A percentile compares a stretch with the other conserved stretches of the same genome.
Evolutionary conservation across 2,888 invertebrate species (phyloP).

Genomic region (Drosophila yooni): DNA sequence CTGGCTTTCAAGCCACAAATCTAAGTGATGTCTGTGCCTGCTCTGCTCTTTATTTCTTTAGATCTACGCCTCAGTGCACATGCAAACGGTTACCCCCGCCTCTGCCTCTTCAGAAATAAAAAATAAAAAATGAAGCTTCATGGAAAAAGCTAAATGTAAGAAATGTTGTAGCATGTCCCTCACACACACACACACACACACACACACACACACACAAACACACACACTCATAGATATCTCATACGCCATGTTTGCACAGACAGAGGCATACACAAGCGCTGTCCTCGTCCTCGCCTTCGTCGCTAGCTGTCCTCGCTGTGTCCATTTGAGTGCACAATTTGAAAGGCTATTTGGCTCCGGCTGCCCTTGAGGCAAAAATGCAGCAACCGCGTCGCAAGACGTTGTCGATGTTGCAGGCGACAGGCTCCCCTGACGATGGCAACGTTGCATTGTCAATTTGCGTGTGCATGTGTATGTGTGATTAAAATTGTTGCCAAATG

Average conservation of each 20-base stretch:
- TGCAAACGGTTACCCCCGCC: slow-evolving; percentile 65
- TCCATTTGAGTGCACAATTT: slow-evolving; percentile 80
- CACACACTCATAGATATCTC: slow-evolving; percentile 48
- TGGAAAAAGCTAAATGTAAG: slow-evolving; percentile 51
- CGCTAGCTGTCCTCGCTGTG: slow-evolving; percentile 60
- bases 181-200: not conserved
- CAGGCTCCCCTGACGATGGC: slow-evolving; percentile 19
- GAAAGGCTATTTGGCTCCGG: slow-evolving; percentile 74
- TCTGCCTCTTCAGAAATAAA: slow-evolving; percentile 5
- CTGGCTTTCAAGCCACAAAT: slow-evolving; percentile 73
- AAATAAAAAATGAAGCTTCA: slow-evolving; percentile 34
- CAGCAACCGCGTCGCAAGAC: slow-evolving; percentile 24
- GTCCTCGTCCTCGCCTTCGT: slow-evolving; percentile 20
- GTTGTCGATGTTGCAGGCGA: slow-evolving; percentile 20
- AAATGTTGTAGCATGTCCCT: slow-evolving; percentile 50
- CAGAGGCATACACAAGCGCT: slow-evolving; percentile 9
- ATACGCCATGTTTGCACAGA: slow-evolving; percentile 57
- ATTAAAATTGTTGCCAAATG: slow-evolving; percentile 58
- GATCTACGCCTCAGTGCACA: slow-evolving; percentile 80
- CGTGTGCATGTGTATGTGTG: slow-evolving; percentile 7
- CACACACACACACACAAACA: slow-evolving; percentile 28
- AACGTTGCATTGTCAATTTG: slow-evolving; percentile 60
- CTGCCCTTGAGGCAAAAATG: slow-evolving; percentile 62
- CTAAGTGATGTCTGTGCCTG: slow-evolving; percentile 57
- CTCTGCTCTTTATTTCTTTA: slow-evolving; percentile 73